Base-by-base conservation (phyloP, 2,888 invertebrate species). In the Camponotus fellah region DNA sequence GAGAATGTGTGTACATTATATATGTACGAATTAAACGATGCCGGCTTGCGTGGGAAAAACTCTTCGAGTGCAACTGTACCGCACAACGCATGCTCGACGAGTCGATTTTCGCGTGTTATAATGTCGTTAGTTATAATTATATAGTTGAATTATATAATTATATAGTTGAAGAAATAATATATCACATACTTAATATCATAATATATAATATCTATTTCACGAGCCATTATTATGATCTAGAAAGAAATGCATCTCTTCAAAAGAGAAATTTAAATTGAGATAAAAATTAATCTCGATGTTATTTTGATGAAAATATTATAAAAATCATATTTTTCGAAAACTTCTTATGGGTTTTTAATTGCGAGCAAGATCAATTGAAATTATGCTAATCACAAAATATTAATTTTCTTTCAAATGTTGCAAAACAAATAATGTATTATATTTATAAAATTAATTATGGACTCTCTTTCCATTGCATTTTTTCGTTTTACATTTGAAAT, bases 101-200 rank as follows among this genome's bases (percentile, higher is more conserved):
- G 49, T 76, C 4, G 49, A 76, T 49, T 75, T 60, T 75, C 9
- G 5, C 21, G 17, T 17, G 5, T 75, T 21, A 56, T 60, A 43
- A 74, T 4, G 32, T n/a, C 8, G 72, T 5, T 72, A 43, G 60
- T 60, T 43, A 40, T 5, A 37, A 6, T 26, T 26, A 26, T 60
- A 60, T 58, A 40, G 8, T 10, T 37, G 0, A 58, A 26, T n/a
- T n/a, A n/a, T 43, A 40, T 5, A 37, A 6, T 26, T 26, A 26
- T 60, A 60, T 58, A 40, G 8, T 10, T 37, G 0, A 58, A 26
- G 26, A 26, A 26, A 4, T 26, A 21, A 26, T 26, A 3, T 26
- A 17, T 3, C 21, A 49, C 26, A 26, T 26, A 26, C 2, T 26
- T 26, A 26, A 2, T 26, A 26, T 26, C 26, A 26, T 26, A 26